Percentiles rank a stretch among this genome's conserved stretches.
phyloP scores from a whole-genome alignment of 2,113 vertebrate species.

The Atractosteus spatula region DNA sequence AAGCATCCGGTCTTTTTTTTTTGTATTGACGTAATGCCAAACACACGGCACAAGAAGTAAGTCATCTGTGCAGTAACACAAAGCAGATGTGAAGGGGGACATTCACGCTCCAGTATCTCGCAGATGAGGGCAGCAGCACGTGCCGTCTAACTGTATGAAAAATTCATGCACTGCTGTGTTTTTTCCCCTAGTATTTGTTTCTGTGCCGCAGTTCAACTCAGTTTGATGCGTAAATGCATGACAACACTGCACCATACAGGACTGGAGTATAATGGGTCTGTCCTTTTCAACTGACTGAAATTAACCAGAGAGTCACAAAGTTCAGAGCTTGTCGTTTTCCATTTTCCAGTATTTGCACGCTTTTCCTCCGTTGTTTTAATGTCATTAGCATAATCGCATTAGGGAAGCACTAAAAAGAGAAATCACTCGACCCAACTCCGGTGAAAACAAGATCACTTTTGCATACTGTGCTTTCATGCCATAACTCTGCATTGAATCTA shows the following conservation, averaged over 20 bases:
- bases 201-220: too few species aligned
- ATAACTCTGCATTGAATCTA: not conserved
- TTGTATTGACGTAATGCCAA: not conserved
- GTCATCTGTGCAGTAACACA: not conserved
- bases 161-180: not conserved
- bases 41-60: not conserved
- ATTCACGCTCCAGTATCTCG: constrained; percentile 2
- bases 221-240: too few species aligned
- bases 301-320: too few species aligned
- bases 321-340: too few species aligned
- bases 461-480: constrained; percentile 1
- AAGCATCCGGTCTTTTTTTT: not conserved
- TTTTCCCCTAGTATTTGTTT: too few species aligned
- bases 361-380: too few species aligned
- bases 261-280: too few species aligned
- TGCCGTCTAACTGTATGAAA: not conserved
- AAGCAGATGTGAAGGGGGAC: not conserved
- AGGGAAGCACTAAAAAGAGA: too few species aligned
- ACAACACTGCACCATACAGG: too few species aligned
- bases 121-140: not conserved
- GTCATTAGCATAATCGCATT: too few species aligned
- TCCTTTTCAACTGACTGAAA: too few species aligned
- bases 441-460: not conserved
- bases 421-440: not conserved
- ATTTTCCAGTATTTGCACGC: too few species aligned